Percentiles rank a stretch among this genome's conserved stretches.
phyloP scores from a whole-genome alignment of 2,888 invertebrate species.

The Teleogryllus oceanicus region DNA sequence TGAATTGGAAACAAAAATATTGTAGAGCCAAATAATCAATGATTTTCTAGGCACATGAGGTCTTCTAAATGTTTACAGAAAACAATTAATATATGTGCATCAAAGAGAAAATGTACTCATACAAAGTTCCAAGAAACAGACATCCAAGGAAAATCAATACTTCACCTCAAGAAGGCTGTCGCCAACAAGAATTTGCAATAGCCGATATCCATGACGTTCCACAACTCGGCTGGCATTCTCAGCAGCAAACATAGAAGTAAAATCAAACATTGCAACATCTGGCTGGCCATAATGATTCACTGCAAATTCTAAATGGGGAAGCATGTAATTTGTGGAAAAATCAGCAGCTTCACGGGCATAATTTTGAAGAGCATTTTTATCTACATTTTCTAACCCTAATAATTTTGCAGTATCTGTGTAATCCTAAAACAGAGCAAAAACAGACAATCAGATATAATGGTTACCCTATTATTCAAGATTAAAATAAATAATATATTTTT shows the following conservation, averaged over 20 bases:
- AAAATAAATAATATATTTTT: too few relatives aligned
- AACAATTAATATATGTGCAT: too few relatives aligned
- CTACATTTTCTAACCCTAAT: conserved; percentile 83
- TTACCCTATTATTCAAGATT: background rate
- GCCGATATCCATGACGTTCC: conserved; percentile 68
- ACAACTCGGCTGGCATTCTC: conserved; percentile 89
- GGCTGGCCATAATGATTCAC: conserved; percentile 97
- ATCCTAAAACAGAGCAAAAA: conserved; percentile 58
- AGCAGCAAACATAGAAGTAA: conserved; percentile 97
- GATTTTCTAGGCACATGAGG: too few relatives aligned
- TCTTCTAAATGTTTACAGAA: too few relatives aligned
- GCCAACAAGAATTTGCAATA: conserved; percentile 88
- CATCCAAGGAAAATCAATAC: too few relatives aligned
- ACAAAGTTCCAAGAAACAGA: background rate
- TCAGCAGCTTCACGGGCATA: conserved; percentile 95
- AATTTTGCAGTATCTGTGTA: conserved; percentile 84
- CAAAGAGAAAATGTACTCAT: too few relatives aligned
- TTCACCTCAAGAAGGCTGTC: conserved; percentile 87
- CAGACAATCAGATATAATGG: background rate
- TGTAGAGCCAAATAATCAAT: too few relatives aligned
- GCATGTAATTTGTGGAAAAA: conserved; percentile 83
- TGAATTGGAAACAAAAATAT: too few relatives aligned
- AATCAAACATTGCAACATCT: conserved; percentile 98
- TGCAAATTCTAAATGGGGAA: conserved; percentile 88
- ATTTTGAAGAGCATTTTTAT: conserved; percentile 79